Base-by-base conservation (phyloP, 92 coral and sea anemone species). In the Palythoa heliodiscus region DNA sequence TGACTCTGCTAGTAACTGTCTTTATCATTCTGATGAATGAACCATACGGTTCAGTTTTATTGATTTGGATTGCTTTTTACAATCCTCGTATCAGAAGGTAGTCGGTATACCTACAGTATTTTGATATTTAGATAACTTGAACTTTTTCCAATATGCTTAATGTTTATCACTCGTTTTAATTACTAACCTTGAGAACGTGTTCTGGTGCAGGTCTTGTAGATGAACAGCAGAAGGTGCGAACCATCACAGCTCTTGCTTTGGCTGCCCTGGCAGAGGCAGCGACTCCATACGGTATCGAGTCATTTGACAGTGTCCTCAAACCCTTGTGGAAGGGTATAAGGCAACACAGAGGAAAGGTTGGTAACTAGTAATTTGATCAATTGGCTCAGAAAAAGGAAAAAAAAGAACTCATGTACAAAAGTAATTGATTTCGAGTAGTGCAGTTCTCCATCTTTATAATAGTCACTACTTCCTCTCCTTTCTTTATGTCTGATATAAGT, bases 251-350 rank as follows among this genome's bases (percentile, higher is more conserved):
- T 90, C 98, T 97, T 91, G 99, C 99, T 88, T 94, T 97, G 97
- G 99, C 99, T 15, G 99, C 99, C 60, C 90, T 97, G 89, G 99
- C 99, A 11, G 99, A 97, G 80, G 99, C 99, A 71, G 99, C 99
- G 10, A 97, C 99, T 16, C 99, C 99, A 3, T 97, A 97, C 74
- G 99, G 99, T 88, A 97, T 97, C 86, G 99, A 97, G 89, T 97
- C 99, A 38, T 97, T 97, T 95, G 99, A 97, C 85, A 94, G 98
- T 87, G 99, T 97, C 19, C 94, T 97, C 78, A 97, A 97, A 77
- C 99, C 99, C 52, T 71, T 97, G 87, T 97, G 99, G 99, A 97
- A 97, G 76, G 99, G 99, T 91, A 97, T 97, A 86, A 84, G 99
- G 55, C 99, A 97, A 69, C 99, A 97, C 94, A 94, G 99, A 93